These are phyloP conservation scores for Atherinomorus stipes DNA, from an alignment of 2,113 vertebrate genomes.

Conservation along the genomic window DNA sequence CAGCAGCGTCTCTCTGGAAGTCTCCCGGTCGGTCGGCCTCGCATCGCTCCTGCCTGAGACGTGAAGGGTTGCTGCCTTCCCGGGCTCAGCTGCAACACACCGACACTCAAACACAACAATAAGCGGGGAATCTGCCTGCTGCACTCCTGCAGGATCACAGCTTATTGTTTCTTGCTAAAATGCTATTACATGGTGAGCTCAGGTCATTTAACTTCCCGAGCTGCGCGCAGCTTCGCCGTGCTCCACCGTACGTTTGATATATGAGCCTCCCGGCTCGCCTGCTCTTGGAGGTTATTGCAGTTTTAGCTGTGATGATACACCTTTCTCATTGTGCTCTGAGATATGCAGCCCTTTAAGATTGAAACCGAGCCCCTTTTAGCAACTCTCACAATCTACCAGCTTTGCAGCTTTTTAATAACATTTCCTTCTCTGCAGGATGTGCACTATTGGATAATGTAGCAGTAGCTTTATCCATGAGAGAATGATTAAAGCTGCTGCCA, in stretches of 20 bases:
- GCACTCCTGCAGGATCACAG: conserved; percentile 2
- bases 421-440: conserved; percentile 71
- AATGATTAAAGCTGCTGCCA: conserved; percentile 76
- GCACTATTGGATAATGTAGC: conserved; percentile 73
- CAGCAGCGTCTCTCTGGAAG: no score
- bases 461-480: conserved; percentile 64
- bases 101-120: conserved; percentile 13
- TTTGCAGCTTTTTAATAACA: conserved; percentile 80
- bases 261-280: conserved; percentile 44
- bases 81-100: no score
- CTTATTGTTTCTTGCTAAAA: conserved; percentile 43
- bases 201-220: conserved; percentile 49
- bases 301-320: conserved; percentile 59
- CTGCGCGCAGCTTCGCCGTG: conserved; percentile 8
- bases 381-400: conserved; percentile 62
- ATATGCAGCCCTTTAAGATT: conserved; percentile 52
- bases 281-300: conserved; percentile 58
- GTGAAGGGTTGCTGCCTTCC: neutral
- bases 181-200: conserved; percentile 36
- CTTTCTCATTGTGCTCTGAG: conserved; percentile 50
- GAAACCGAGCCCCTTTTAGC: conserved; percentile 55
- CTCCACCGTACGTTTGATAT: conserved; percentile 61
- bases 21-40: no score
- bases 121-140: conserved; percentile 12
- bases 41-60: neutral